Evolutionary conservation across 2,113 vertebrate genomes (phyloP), one percentile per base, ranked within the genome.

Genomic region (Oriolus oriolus): DNA sequence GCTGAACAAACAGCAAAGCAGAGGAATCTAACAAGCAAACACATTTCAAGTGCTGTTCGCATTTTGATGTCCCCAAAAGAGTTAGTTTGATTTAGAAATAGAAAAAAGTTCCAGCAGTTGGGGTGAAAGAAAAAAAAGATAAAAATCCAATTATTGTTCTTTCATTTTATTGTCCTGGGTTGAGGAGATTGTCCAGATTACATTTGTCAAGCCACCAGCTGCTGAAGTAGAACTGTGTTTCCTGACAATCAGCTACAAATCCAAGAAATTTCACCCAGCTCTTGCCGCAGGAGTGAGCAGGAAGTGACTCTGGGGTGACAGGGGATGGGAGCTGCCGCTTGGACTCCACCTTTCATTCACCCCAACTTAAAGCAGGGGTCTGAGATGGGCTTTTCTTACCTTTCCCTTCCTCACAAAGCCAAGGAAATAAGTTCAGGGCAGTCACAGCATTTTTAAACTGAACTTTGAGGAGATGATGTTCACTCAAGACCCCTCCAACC

Each of bases 111-210:
- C 16, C 35, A 86, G 27, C 16, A 30, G 5, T 13, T 76, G 18
- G 3, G 0, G 4, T 39, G 30, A 61, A 60, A 89, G 33, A 63
- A 57, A 44, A 35, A 14, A 24, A 27, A 8, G 1, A 22, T 6
- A 5, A 81, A 85, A 74, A 31, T 68, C 0, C 1, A 44, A 7
- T 66, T 31, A 49, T 16, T 41, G 0, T 0, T 31, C 19, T 63
- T 86, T 59, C 7, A 11, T 31, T 87, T 61, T 41, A 68, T 61
- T 63, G 14, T 52, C 22, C 47, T 71, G 61, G 45, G 9, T 27
- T 71, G 60, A 66, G 63, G 23, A 47, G 47, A 7, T 66, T 63
- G 47, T 33, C 54, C 69, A 37, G 28, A 70, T 10, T 60, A 27
- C 24, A 12, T 57, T 28, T 83, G 33, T 35, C 30, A 33, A 37